Percentiles rank a stretch among this genome's conserved stretches.
phyloP scores from a whole-genome alignment of 2,888 invertebrate genomes.

The Habroteleia sp. region DNA sequence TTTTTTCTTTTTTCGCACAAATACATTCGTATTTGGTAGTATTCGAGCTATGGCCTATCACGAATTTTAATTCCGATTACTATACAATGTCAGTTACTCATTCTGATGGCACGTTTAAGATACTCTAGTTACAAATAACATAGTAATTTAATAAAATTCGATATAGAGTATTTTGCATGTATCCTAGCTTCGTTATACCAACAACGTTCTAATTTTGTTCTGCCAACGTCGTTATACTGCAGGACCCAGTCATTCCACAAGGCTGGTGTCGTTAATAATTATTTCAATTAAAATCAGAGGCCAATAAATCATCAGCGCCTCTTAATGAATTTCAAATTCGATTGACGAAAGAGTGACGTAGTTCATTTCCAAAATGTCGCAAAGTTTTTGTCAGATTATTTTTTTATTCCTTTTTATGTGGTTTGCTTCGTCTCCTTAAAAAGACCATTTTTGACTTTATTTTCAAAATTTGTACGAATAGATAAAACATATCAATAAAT shows the following conservation, averaged over 20 bases:
- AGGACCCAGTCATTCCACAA: constrained; percentile 50
- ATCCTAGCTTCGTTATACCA: constrained; percentile 37
- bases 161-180: constrained; percentile 25
- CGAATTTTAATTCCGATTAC: too few species aligned
- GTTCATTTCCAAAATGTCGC: not conserved
- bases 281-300: constrained; percentile 54
- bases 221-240: constrained; percentile 35
- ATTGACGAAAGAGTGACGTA: constrained; percentile 24
- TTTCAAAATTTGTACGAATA: too few species aligned
- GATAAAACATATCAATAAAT: too few species aligned
- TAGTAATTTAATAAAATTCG: constrained; percentile 55
- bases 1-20: too few species aligned
- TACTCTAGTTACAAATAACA: constrained; percentile 41
- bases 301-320: constrained; percentile 52
- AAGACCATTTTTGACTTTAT: too few species aligned
- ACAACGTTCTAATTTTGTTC: constrained; percentile 54
- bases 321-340: constrained; percentile 59
- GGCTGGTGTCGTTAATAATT: constrained; percentile 59
- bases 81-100: constrained; percentile 1
- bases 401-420: too few species aligned
- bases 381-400: not conserved
- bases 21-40: too few species aligned
- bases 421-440: too few species aligned
- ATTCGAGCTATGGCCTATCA: too few species aligned
- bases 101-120: constrained; percentile 20